Percentiles rank a stretch among this genome's conserved stretches.
Conservation (phyloP, 2,113 vertebrate species). For the Ursus arctos region DNA sequence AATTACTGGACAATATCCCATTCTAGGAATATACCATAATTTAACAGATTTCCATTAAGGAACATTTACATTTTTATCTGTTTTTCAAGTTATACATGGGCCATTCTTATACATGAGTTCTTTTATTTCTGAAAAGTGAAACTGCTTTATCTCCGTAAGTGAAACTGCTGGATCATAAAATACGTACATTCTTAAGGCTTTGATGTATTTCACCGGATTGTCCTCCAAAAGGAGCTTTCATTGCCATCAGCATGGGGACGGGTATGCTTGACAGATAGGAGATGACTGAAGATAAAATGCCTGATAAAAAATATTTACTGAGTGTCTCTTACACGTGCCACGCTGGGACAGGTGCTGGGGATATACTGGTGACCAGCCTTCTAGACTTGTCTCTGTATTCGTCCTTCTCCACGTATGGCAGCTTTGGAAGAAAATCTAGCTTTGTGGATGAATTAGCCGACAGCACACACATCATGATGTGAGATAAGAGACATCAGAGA, state of each 20-base stretch:
- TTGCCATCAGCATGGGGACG: neutral
- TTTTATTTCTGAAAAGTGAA: neutral
- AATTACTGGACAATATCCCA: neutral
- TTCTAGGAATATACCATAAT: neutral
- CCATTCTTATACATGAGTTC: neutral
- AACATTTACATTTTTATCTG: neutral
- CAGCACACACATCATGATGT: neutral
- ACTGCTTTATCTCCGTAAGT: neutral
- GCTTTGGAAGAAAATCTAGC: neutral
- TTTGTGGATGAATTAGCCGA: neutral
- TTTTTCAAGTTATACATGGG: neutral
- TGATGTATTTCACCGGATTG: neutral
- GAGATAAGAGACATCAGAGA: neutral
- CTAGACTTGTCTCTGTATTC: neutral
- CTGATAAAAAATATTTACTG: neutral
- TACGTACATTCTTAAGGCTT: neutral
- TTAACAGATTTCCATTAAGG: neutral
- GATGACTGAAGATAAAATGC: neutral
- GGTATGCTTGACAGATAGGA: neutral
- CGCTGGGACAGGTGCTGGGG: neutral
- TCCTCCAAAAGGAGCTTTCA: neutral
- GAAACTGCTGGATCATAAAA: neutral
- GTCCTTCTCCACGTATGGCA: neutral
- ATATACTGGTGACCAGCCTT: neutral
- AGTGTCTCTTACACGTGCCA: neutral